Evolutionary conservation across 2,113 vertebrate species (phyloP).

Genomic region (Pelecanoides urinatrix): DNA sequence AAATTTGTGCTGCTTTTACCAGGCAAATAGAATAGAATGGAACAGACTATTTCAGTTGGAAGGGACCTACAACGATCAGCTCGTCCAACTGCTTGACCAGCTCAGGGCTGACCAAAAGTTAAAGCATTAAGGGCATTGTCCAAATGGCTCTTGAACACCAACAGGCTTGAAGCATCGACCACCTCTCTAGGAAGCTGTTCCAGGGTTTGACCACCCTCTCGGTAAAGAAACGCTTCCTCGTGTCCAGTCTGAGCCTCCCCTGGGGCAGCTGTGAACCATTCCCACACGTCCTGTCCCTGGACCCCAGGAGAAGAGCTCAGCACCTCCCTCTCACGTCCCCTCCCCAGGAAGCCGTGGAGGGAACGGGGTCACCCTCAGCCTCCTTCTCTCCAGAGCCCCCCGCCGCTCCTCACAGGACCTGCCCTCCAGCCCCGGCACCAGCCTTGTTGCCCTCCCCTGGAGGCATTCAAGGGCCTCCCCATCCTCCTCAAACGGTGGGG

Average conservation of each 20-base stretch:
- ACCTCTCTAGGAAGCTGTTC: not conserved
- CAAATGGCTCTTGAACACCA: not conserved
- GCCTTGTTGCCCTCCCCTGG: no score
- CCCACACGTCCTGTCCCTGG: not conserved
- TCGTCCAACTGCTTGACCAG: not conserved
- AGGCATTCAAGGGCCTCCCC: no score
- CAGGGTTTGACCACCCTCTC: not conserved
- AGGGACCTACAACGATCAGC: not conserved
- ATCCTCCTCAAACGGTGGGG: no score
- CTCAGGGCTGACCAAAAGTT: not conserved
- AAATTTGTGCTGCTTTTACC: not conserved
- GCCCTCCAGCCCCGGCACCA: no score
- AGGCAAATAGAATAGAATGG: not conserved
- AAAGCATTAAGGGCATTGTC: not conserved
- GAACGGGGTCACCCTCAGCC: not conserved
- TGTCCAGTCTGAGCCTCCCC: not conserved
- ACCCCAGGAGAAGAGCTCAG: not conserved
- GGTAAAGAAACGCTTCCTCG: not conserved
- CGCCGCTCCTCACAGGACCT: no score
- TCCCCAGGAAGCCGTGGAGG: not conserved
- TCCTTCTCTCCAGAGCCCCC: not conserved
- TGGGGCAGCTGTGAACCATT: not conserved
- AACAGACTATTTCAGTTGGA: not conserved
- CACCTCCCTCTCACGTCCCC: not conserved
- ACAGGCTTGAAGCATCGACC: not conserved